phyloP scores from a whole-genome alignment of 1,140 invertebrate genomes.

The Heliconius nattereri region DNA sequence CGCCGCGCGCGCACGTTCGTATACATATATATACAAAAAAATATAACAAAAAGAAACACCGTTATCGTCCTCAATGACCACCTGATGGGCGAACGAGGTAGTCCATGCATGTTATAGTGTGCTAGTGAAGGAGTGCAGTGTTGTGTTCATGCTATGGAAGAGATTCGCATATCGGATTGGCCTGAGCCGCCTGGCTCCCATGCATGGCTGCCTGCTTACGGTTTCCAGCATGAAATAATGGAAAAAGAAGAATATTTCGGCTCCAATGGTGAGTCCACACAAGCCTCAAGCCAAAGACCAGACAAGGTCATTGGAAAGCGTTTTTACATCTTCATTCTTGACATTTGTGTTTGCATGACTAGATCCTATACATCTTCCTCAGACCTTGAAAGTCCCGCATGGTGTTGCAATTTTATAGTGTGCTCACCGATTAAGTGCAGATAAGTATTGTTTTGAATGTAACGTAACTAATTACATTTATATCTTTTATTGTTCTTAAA shows the following conservation, averaged over 20 bases:
- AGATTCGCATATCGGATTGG: constrained; percentile 84
- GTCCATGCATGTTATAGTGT: constrained; percentile 76
- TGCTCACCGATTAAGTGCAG: constrained; percentile 35
- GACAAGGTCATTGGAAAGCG: constrained; percentile 41
- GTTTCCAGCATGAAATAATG: constrained; percentile 83
- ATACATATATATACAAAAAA: not conserved
- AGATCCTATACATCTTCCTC: constrained; percentile 15
- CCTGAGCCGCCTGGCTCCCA: constrained; percentile 83
- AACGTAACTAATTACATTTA: constrained; percentile 45
- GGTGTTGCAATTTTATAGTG: constrained; percentile 47
- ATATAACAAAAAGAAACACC: constrained; percentile 54
- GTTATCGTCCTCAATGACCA: constrained; percentile 77
- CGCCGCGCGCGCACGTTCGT: constrained; percentile 44
- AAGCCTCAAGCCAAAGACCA: constrained; percentile 10
- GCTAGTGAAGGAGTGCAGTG: constrained; percentile 71
- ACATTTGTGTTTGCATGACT: constrained; percentile 23
- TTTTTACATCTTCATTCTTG: constrained; percentile 32
- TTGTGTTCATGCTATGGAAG: constrained; percentile 81
- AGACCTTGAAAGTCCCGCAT: constrained; percentile 39
- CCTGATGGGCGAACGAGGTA: constrained; percentile 78
- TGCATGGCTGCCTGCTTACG: constrained; percentile 86
- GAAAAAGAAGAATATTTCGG: constrained; percentile 83
- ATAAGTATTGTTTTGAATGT: constrained; percentile 46
- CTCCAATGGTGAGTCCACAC: constrained; percentile 80
- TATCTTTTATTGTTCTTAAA: constrained; percentile 42